Conservation (phyloP, 2,113 vertebrate species). For the Cranoglanis bouderius region DNA sequence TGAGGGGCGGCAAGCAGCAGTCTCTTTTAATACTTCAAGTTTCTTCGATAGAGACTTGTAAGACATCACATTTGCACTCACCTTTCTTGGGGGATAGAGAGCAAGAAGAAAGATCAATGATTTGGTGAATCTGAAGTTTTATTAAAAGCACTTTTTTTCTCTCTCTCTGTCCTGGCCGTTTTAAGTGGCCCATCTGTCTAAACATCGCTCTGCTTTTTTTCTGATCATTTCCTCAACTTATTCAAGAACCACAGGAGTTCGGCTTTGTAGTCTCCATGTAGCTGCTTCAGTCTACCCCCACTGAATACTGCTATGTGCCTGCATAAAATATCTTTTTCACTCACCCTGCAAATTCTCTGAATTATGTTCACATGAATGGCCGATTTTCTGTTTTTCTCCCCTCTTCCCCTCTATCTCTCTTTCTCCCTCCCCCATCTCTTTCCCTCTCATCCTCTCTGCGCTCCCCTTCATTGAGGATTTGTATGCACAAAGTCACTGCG, state of each 20-base stretch:
- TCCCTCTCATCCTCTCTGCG: slow-evolving; percentile 42
- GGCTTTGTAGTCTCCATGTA: slow-evolving; percentile 97
- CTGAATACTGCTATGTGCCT: slow-evolving; percentile 95
- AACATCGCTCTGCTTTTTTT: slow-evolving; percentile 93
- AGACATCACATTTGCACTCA: slow-evolving; percentile 82
- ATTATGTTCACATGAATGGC: slow-evolving; percentile 92
- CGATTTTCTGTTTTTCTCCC: slow-evolving; percentile 78
- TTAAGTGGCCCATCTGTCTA: slow-evolving; percentile 99
- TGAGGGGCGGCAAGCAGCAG: slow-evolving; percentile 76
- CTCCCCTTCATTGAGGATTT: slow-evolving; percentile 82
- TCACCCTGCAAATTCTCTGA: slow-evolving; percentile 88
- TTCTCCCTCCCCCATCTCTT: slow-evolving; percentile 42
- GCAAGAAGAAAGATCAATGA: slow-evolving; percentile 87
- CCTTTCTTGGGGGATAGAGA: slow-evolving; percentile 72
- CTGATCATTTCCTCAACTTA: slow-evolving; percentile 99
- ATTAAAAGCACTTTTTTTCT: slow-evolving; percentile 89
- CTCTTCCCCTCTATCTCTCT: slow-evolving; percentile 58
- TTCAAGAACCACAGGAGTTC: slow-evolving; percentile 99
- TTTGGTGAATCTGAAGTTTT: slow-evolving; percentile 96
- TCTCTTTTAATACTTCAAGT: slow-evolving; percentile 67
- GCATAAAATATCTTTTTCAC: slow-evolving; percentile 87
- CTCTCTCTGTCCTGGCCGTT: slow-evolving; percentile 87
- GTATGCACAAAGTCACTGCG: slow-evolving; percentile 96
- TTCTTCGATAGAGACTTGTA: slow-evolving; percentile 74
- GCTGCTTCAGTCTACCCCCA: slow-evolving; percentile 88